phyloP scores from a whole-genome alignment of 2,888 invertebrate species.

The Pecten maximus region DNA sequence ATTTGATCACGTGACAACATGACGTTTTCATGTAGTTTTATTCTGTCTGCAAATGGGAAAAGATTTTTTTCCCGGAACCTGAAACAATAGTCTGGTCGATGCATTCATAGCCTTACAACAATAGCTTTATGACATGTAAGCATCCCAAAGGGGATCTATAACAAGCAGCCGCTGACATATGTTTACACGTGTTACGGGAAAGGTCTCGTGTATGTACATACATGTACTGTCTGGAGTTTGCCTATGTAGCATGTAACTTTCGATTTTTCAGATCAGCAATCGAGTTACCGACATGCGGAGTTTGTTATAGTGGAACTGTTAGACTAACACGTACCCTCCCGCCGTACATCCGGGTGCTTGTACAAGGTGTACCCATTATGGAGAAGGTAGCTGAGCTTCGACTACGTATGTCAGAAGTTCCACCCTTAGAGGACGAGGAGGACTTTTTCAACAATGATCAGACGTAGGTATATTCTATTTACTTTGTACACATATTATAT shows the following conservation, averaged over 20 bases:
- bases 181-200: background rate
- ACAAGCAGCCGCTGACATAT: background rate
- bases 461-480: slow-evolving; percentile 63
- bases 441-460: slow-evolving; percentile 69
- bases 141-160: background rate
- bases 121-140: background rate
- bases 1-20: background rate
- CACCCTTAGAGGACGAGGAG: slow-evolving; percentile 71
- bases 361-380: slow-evolving; percentile 34
- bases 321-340: background rate
- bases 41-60: background rate
- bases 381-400: slow-evolving; percentile 63
- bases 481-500: background rate
- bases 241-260: background rate
- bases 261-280: slow-evolving; percentile 5
- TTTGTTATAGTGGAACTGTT: background rate
- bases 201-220: background rate
- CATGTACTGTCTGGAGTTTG: background rate
- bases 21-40: background rate
- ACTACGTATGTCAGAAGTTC: slow-evolving; percentile 57
- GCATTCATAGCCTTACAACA: background rate
- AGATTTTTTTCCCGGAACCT: background rate
- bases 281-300: background rate
- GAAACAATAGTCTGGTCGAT: background rate
- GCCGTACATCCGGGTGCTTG: background rate